Conservation (phyloP, 1,140 invertebrate genomes). For the Drosophila busckii region DNA sequence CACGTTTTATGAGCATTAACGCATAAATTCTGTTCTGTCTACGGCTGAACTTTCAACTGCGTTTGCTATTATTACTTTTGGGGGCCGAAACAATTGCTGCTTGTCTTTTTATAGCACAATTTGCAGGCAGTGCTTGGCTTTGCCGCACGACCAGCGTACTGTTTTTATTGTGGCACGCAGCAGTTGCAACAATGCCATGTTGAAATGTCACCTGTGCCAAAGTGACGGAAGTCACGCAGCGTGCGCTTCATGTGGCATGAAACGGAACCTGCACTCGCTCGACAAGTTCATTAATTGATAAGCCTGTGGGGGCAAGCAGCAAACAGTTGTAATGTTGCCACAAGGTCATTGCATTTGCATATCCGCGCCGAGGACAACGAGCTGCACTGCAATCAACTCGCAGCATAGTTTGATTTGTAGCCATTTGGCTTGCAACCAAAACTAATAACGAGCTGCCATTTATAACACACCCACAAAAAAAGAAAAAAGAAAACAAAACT, state of each 20-base stretch:
- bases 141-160: conserved; percentile 22
- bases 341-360: conserved; percentile 11
- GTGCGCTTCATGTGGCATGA: background rate
- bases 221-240: conserved; percentile 48
- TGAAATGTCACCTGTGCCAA: conserved; percentile 13
- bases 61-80: no score
- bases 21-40: no score
- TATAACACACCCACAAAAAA: conserved; percentile 14
- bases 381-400: no score
- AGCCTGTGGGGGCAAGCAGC: conserved; percentile 13
- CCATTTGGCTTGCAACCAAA: conserved; percentile 33
- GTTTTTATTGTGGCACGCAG: background rate
- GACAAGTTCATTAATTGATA: conserved; percentile 61
- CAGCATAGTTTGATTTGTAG: conserved; percentile 3
- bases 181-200: conserved; percentile 1
- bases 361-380: conserved; percentile 14
- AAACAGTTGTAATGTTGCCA: background rate
- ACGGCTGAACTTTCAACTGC: no score
- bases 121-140: no score
- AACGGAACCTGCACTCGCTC: conserved; percentile 16
- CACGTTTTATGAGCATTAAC: no score
- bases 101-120: no score
- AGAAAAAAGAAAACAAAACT: no score
- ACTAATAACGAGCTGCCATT: conserved; percentile 31
- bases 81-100: no score